Percentiles rank a stretch among this genome's conserved stretches.
phyloP scores from a whole-genome alignment of 2,888 invertebrate species.

The Automeris io region DNA sequence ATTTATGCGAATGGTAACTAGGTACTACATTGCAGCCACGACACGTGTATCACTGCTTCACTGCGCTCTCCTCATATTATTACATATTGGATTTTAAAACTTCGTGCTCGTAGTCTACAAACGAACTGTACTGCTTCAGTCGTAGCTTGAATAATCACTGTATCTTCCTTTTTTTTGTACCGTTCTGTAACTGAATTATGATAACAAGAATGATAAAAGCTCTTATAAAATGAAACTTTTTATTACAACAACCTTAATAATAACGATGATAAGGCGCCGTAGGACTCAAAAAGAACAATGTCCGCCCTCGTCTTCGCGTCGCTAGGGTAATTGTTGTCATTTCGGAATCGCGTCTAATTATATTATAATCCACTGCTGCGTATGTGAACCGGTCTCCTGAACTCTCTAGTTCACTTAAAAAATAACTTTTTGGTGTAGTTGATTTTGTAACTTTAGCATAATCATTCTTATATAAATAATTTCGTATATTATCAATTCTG shows the following conservation, averaged over 20 bases:
- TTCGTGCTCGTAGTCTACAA: too few relatives aligned
- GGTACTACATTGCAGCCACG: too few relatives aligned
- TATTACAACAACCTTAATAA: conserved; percentile 31
- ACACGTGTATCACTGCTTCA: too few relatives aligned
- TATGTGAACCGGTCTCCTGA: conserved; percentile 17
- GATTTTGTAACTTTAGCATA: conserved; percentile 13
- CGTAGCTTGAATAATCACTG: too few relatives aligned
- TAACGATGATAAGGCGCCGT: conserved; percentile 49
- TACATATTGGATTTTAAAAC: too few relatives aligned
- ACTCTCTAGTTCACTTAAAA: conserved; percentile 10
- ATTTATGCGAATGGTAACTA: too few relatives aligned
- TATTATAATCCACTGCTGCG: conserved; percentile 15
- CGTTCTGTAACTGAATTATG: neutral
- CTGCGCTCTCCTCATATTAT: too few relatives aligned
- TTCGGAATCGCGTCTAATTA: conserved; percentile 7
- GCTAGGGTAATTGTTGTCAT: conserved; percentile 14
- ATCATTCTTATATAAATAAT: conserved; percentile 26
- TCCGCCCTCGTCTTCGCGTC: conserved; percentile 32
- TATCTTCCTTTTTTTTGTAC: too few relatives aligned
- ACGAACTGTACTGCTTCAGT: too few relatives aligned
- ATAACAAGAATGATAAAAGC: conserved; percentile 2
- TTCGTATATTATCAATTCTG: conserved; percentile 32
- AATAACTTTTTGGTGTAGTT: conserved; percentile 16
- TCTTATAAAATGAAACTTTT: conserved; percentile 6
- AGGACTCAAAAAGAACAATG: conserved; percentile 60